Percentiles rank a stretch among this genome's conserved stretches.
phyloP scores from a whole-genome alignment of 1,140 invertebrate species.

The Drosophila baimaii region DNA sequence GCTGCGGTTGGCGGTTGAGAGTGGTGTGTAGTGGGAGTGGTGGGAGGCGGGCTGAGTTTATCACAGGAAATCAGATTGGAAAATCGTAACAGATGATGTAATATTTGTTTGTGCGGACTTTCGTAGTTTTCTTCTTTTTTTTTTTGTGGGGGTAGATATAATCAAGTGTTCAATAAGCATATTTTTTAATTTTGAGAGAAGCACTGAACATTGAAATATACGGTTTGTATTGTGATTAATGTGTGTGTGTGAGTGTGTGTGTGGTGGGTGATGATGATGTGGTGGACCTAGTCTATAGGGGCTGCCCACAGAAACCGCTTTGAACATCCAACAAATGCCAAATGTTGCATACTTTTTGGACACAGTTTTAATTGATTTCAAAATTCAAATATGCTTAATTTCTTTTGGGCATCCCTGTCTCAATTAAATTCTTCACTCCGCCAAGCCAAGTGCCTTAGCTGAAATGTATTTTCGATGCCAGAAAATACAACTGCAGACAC shows the following conservation, averaged over 20 bases:
- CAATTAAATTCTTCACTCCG: constrained; percentile 22
- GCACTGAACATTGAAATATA: constrained; percentile 57
- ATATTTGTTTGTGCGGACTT: constrained; percentile 7
- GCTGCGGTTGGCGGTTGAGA: constrained; percentile 5
- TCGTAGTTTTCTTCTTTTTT: constrained; percentile 20
- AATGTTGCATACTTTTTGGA: background rate
- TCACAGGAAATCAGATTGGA: constrained; percentile 67
- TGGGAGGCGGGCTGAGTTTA: constrained; percentile 57
- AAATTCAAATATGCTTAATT: no score
- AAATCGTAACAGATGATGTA: constrained; percentile 34
- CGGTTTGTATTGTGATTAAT: constrained; percentile 9
- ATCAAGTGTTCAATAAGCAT: constrained; percentile 61
- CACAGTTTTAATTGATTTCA: background rate
- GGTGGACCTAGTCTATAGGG: constrained; percentile 40
- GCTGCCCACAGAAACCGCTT: background rate
- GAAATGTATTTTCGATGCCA: constrained; percentile 86
- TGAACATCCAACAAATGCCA: background rate
- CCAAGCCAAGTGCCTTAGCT: constrained; percentile 58
- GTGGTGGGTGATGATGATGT: constrained; percentile 7
- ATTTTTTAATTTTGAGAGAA: constrained; percentile 71
- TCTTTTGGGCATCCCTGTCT: constrained; percentile 2
- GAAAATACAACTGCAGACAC: constrained; percentile 88
- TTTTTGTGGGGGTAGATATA: constrained; percentile 27
- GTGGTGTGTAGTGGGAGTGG: constrained; percentile 2
- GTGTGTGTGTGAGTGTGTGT: constrained; percentile 10